Base-by-base conservation (phyloP, 1,140 invertebrate species). In the Scaptomyza montana region DNA sequence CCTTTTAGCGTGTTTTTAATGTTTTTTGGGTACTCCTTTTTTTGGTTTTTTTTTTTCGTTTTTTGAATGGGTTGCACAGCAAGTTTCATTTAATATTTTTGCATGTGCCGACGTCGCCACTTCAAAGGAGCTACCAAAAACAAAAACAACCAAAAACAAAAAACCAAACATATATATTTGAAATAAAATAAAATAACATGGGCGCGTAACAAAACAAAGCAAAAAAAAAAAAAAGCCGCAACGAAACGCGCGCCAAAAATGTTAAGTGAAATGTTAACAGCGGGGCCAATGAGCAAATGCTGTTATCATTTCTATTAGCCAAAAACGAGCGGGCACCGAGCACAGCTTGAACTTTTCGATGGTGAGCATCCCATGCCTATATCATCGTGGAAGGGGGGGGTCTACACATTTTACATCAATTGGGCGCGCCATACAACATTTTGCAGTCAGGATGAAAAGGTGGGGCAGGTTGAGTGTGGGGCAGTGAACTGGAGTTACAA, bases 221-320 rank as follows among this genome's bases (percentile, higher is more conserved):
- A 25, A 25, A 25, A 30, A 75, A 51, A 21, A 64, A 61, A 73
- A 74, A n/a, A 67, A 50, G 47, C 61, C 57, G 28, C 3, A 30
- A 30, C 5, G 30, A 49, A 77, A 51, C 54, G 64, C 72, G 49
- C 77, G 74, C 63, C 65, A 74, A 82, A 89, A 89, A 87, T 89
- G 77, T 89, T 87, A 89, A 87, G 84, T 89, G 82, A 89, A 87
- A 87, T 87, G 84, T 82, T 81, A 78, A 80, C 61, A 77, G 68
- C 77, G 62, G 43, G 57, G 28, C 64, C 66, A 64, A 69, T 63
- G 53, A 56, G 56, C 56, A 7, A 43, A 49, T 47, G 73, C 67
- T 78, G 76, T 76, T 78, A 78, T 75, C 76, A 78, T 78, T 78
- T 78, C 73, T 76, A 78, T 78, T 78, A 76, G 77, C 59, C 77